phyloP scores from a whole-genome alignment of 2,113 vertebrate species.

The Nerophis ophidion region DNA sequence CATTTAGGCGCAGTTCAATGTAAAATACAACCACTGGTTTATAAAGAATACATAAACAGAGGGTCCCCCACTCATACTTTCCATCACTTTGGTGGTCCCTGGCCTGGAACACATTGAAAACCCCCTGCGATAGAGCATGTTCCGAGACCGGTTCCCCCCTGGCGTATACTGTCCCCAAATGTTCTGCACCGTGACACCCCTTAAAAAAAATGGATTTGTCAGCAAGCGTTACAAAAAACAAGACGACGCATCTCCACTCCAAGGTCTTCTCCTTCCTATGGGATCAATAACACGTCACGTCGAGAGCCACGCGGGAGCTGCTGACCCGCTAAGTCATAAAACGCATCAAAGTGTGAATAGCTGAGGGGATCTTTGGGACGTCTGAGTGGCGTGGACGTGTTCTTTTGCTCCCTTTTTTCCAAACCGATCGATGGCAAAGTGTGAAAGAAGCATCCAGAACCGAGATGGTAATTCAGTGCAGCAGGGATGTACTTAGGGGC shows the following conservation, averaged over 20 bases:
- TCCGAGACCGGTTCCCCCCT: too few relatives aligned
- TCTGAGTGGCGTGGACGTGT: conserved; percentile 2
- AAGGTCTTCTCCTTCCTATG: background rate
- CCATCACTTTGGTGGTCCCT: too few relatives aligned
- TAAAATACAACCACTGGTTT: too few relatives aligned
- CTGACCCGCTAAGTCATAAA: conserved; percentile 1
- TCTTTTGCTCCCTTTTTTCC: background rate
- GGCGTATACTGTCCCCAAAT: too few relatives aligned
- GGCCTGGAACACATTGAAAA: too few relatives aligned
- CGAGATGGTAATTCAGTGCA: background rate
- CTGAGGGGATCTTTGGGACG: conserved; percentile 5
- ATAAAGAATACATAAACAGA: too few relatives aligned
- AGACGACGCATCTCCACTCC: background rate
- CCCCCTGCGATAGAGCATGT: too few relatives aligned
- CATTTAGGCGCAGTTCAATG: too few relatives aligned
- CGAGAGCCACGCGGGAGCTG: background rate
- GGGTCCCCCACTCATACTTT: too few relatives aligned
- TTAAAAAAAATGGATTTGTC: too few relatives aligned
- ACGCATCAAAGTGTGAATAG: background rate
- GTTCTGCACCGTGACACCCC: too few relatives aligned
- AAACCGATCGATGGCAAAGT: conserved; percentile 1
- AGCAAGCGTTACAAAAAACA: too few relatives aligned
- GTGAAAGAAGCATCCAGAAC: background rate
- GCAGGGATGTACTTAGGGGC: conserved; percentile 1
- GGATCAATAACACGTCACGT: background rate